A percentile compares a stretch with the other conserved stretches of the same genome.
phyloP scores from a whole-genome alignment of 2,113 vertebrate species.

The Brienomyrus longianalis region DNA sequence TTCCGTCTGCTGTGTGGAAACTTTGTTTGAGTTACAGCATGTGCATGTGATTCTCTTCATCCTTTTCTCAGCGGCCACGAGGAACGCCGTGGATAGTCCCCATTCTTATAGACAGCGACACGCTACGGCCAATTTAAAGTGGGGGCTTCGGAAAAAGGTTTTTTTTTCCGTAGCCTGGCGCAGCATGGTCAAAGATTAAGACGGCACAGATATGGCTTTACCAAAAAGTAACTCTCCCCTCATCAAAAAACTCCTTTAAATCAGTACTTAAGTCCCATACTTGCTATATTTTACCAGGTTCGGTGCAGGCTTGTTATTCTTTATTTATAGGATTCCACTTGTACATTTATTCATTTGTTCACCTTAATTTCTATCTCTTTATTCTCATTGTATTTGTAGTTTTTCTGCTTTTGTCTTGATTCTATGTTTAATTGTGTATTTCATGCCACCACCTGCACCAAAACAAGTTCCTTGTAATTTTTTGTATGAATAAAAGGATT shows the following conservation, averaged over 20 bases:
- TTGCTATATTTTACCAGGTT: not conserved
- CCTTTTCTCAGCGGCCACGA: slow-evolving; percentile 37
- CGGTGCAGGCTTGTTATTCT: not conserved
- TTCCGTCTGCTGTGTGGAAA: slow-evolving; percentile 33
- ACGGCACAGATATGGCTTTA: not conserved
- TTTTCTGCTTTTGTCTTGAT: not conserved
- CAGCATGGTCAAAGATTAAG: not conserved
- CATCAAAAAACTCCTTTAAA: not conserved
- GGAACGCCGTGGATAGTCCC: slow-evolving; percentile 26
- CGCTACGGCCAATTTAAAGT: not conserved
- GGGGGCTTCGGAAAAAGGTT: not conserved
- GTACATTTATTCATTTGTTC: not conserved
- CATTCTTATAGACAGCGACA: slow-evolving; percentile 28
- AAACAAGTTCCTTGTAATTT: not conserved
- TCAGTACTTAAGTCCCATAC: not conserved
- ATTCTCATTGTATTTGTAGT: not conserved
- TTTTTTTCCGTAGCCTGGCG: not conserved
- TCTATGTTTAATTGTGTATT: not conserved
- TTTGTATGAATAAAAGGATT: not conserved
- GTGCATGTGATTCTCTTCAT: slow-evolving; percentile 57
- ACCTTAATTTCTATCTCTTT: not conserved
- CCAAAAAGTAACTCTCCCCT: not conserved
- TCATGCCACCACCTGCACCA: not conserved
- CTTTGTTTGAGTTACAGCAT: slow-evolving; percentile 46
- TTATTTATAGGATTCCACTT: not conserved